A percentile compares a stretch with the other conserved stretches of the same genome.
Conservation (phyloP, 2,888 invertebrate species). For the Nemotelus nigrinus region DNA sequence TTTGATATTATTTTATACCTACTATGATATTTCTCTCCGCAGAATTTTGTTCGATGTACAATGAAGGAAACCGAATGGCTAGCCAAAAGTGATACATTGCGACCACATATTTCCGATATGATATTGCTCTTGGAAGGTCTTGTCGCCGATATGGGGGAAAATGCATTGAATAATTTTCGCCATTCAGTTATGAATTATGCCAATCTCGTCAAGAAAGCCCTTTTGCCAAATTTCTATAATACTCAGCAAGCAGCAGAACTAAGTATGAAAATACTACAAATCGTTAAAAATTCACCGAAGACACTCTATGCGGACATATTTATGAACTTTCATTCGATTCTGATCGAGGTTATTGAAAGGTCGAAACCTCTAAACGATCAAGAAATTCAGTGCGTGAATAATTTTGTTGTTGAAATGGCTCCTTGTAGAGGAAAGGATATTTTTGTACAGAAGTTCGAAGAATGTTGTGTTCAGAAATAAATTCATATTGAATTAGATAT, state of each 20-base stretch:
- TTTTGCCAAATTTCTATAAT: constrained; percentile 54
- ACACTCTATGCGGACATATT: constrained; percentile 57
- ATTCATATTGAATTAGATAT: background rate
- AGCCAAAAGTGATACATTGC: constrained; percentile 55
- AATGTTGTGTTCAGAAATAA: constrained; percentile 1
- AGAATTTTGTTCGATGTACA: constrained; percentile 59
- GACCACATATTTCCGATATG: constrained; percentile 57
- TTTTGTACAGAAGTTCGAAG: constrained; percentile 56
- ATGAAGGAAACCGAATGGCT: constrained; percentile 59
- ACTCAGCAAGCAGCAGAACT: constrained; percentile 55
- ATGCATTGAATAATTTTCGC: constrained; percentile 56
- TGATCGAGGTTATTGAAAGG: constrained; percentile 55
- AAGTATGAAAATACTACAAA: constrained; percentile 55
- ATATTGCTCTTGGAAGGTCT: constrained; percentile 56
- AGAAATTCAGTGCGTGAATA: constrained; percentile 52
- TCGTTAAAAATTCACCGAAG: constrained; percentile 55
- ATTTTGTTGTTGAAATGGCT: constrained; percentile 54
- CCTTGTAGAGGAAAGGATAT: constrained; percentile 56
- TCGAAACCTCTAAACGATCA: constrained; percentile 53
- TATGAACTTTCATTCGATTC: constrained; percentile 55
- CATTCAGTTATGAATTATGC: constrained; percentile 57
- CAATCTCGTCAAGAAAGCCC: constrained; percentile 55
- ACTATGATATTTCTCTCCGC: background rate
- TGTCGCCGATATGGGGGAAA: constrained; percentile 55
- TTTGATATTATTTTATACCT: background rate